Conservation (phyloP, 1,140 invertebrate species). For the Drosophila nigrodunni region DNA sequence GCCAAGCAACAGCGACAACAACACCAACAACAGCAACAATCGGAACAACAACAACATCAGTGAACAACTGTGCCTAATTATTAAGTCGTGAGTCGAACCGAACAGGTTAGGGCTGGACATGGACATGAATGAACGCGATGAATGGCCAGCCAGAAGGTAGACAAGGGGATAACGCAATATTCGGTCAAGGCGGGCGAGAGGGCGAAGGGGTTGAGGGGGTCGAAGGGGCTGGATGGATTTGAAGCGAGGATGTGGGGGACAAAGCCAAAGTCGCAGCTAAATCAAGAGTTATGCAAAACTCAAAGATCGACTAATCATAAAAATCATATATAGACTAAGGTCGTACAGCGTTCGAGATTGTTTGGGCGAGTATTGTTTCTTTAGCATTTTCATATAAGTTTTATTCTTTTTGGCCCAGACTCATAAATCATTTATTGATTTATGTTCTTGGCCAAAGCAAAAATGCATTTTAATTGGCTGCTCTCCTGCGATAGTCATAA, state of each 20-base stretch:
- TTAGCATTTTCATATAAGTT: neutral
- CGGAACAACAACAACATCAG: slow-evolving; percentile 19
- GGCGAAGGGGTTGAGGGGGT: too few relatives aligned
- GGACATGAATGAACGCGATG: slow-evolving; percentile 52
- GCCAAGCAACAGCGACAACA: slow-evolving; percentile 22
- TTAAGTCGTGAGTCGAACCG: slow-evolving; percentile 75
- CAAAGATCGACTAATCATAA: slow-evolving; percentile 73
- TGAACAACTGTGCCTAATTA: slow-evolving; percentile 74
- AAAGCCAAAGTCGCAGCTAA: neutral
- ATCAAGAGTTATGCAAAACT: slow-evolving; percentile 74
- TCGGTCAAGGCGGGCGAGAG: neutral
- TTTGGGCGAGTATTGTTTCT: slow-evolving; percentile 25
- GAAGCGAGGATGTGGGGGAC: neutral
- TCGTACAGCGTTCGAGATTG: slow-evolving; percentile 30
- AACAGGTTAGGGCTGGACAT: slow-evolving; percentile 70
- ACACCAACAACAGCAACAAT: slow-evolving; percentile 1
- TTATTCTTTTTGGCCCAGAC: slow-evolving; percentile 50
- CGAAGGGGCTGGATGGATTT: too few relatives aligned
- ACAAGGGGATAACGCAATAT: slow-evolving; percentile 12
- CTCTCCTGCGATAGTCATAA: slow-evolving; percentile 73
- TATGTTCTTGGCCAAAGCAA: slow-evolving; percentile 56
- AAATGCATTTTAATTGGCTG: slow-evolving; percentile 81
- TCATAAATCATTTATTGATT: slow-evolving; percentile 82
- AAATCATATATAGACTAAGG: slow-evolving; percentile 72
- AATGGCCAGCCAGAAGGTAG: slow-evolving; percentile 22